Percentiles rank a stretch among this genome's conserved stretches.
These are phyloP conservation scores for Balanococcus diminutus DNA, from an alignment of 2,888 invertebrate genomes.

Conservation along the genomic window DNA sequence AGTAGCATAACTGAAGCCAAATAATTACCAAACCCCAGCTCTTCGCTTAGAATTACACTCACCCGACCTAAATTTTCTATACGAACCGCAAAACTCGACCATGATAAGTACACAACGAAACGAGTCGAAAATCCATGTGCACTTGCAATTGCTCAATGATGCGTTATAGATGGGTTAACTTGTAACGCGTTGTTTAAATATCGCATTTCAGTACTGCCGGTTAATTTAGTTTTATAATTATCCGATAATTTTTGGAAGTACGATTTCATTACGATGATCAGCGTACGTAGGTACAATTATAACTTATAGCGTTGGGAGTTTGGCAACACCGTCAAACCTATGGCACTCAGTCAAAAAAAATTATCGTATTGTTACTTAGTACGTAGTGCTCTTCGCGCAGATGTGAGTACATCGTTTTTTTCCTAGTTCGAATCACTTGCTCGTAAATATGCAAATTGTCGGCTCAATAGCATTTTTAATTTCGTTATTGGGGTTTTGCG, in stretches of 20 bases:
- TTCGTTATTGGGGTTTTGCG: background rate
- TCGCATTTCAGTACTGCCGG: background rate
- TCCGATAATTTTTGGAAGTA: background rate
- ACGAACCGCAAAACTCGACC: background rate
- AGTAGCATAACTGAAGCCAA: background rate
- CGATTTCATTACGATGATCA: background rate
- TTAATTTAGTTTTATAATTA: background rate
- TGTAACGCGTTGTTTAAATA: background rate
- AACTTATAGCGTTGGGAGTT: background rate
- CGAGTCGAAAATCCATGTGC: background rate
- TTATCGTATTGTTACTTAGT: background rate
- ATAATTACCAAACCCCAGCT: background rate
- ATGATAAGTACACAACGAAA: background rate
- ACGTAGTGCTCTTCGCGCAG: background rate
- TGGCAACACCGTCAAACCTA: background rate
- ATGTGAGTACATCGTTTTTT: background rate
- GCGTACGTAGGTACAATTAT: too few species aligned
- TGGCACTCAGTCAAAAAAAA: background rate
- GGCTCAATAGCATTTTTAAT: background rate
- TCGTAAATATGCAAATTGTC: background rate
- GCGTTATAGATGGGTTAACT: background rate
- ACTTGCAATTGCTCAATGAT: background rate
- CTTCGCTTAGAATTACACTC: background rate
- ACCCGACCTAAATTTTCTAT: background rate
- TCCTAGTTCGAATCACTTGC: constrained; percentile 5